Evolutionary conservation across 2,113 vertebrate species (phyloP), one percentile per base, ranked within the genome.

Genomic region (Lepus timidus): DNA sequence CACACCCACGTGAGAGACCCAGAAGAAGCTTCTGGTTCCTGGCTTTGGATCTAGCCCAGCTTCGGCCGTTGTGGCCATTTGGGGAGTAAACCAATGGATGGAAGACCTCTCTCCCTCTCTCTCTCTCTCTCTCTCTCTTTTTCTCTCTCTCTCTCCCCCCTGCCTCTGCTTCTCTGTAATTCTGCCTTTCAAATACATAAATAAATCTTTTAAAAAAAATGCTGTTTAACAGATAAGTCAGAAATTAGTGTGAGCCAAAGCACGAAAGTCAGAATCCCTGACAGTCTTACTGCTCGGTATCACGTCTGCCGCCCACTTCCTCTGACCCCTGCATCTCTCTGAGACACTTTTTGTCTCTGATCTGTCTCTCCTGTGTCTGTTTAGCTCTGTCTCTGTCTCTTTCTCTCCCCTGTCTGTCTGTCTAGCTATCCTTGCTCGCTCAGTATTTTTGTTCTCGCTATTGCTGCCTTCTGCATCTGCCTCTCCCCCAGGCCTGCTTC

Each of bases 141-240:
- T 11, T 58, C 55, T 58, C 55, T 58, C 55, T 58, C 4, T 58
- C 44, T 39, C 39, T 39, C 39, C 44, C 7, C 44, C 44, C 44
- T 7, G 44, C 44, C 44, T 44, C 44, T 44, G 6, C 44, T 44
- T 44, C 44, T 44, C 44, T 44, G 44, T 44, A 44, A 44, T 7
- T 44, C 44, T 44, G 44, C 44, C 44, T 44, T 44, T 44, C 44
- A 44, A 44, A 44, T 44, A 44, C 44, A 44, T 44, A 58, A 58
- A 58, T 16, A 58, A 58, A 58, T 58, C 33, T 93, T 85, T 88
- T 82, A 67, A 93, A 93, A 29, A 55, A 68, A 61, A 84, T 16
- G 49, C 73, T 82, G 70, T 91, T 85, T 89, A 93, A 73, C 31
- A 88, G 85, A 79, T 74, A 93, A 90, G 64, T 74, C 78, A 85